Conservation (phyloP, 1,140 invertebrate genomes). For the Polypedilum pembai region DNA sequence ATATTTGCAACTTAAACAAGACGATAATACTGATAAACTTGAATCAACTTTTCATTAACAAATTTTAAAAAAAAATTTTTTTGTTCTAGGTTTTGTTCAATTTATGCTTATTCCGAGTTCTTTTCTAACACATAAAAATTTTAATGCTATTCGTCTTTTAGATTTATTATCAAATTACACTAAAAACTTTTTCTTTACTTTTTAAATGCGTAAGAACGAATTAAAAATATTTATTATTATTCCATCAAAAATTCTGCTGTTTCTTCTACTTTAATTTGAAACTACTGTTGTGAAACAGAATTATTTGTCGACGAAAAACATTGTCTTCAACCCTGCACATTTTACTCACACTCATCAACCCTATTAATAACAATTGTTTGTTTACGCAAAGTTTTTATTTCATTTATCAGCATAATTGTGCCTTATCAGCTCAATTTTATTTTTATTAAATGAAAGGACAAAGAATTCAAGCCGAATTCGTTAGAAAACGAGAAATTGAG, state of each 20-base stretch:
- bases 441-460: constrained; percentile 22
- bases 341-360: background rate
- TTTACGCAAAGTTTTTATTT: background rate
- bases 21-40: background rate
- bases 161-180: background rate
- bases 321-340: background rate
- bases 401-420: no score
- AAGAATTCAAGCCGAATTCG: constrained; percentile 27
- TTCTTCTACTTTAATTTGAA: no score
- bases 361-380: background rate
- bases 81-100: background rate
- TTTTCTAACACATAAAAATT: constrained; percentile 19
- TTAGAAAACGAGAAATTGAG: constrained; percentile 33
- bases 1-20: background rate
- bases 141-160: background rate
- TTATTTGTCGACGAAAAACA: background rate
- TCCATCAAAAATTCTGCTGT: no score
- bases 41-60: background rate
- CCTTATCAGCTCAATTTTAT: background rate
- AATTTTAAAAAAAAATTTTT: background rate
- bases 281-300: no score
- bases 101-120: background rate
- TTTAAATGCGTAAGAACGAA: no score
- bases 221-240: no score
- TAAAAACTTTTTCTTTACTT: no score